A percentile compares a stretch with the other conserved stretches of the same genome.
Conservation (phyloP, 2,113 vertebrate genomes). For the Barbus barbus region DNA sequence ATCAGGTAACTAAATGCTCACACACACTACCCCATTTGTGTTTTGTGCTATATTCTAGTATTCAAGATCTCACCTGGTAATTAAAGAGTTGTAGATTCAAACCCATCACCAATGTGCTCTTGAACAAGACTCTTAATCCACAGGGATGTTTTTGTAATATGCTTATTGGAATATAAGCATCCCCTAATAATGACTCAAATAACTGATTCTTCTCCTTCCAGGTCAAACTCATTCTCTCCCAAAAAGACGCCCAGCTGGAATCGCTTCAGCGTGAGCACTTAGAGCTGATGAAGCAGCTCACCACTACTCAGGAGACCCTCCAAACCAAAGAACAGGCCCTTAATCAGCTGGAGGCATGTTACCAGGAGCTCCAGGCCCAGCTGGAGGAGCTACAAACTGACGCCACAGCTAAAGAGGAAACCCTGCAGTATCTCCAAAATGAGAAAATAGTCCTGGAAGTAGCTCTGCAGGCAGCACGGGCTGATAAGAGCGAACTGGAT, state of each 20-base stretch:
- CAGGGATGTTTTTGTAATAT: background rate
- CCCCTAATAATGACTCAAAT: background rate
- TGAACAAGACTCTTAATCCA: too few species aligned
- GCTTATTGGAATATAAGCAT: too few species aligned
- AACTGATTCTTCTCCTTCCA: conserved; percentile 53
- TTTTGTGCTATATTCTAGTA: too few species aligned
- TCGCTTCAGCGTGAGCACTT: conserved; percentile 89
- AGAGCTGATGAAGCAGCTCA: conserved; percentile 87
- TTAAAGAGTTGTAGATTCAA: background rate
- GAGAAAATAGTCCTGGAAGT: conserved; percentile 95
- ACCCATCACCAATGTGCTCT: too few species aligned
- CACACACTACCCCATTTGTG: too few species aligned
- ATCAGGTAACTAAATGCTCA: conserved; percentile 77
- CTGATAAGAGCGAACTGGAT: conserved; percentile 78
- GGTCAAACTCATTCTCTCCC: conserved; percentile 84
- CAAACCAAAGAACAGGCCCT: conserved; percentile 88
- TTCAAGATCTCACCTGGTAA: too few species aligned
- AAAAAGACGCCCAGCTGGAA: conserved; percentile 88
- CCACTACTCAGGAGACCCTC: conserved; percentile 83
- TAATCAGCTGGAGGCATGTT: conserved; percentile 82
- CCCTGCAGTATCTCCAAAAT: conserved; percentile 85
- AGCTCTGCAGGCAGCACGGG: conserved; percentile 85
- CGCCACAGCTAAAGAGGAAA: conserved; percentile 80
- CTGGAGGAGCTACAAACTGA: conserved; percentile 86
- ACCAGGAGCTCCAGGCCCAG: conserved; percentile 82